Evolutionary conservation across 1,140 invertebrate genomes (phyloP), one percentile per base, ranked within the genome.

Genomic region (Pectinophora gossypiella): DNA sequence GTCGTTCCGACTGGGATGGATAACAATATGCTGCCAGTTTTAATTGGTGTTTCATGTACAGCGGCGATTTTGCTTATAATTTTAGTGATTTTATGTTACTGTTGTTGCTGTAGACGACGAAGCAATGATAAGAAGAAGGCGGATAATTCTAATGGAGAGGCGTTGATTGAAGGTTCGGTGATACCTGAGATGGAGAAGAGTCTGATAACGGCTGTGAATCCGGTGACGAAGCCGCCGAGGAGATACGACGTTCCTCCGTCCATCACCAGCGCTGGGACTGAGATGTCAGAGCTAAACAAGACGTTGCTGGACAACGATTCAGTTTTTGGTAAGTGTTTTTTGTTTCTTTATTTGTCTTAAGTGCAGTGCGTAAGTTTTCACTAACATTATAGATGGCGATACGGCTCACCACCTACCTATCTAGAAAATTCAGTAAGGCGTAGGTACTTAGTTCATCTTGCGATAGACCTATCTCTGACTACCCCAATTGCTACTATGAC

Each of bases 101-200:
- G 91, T 61, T 94, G 91, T 71, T 94, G 92, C 61, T 90, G 90
- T 48, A 88, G 89, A 12, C 86, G 90, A 5, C 72, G 80, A 22
- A 73, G 71, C 23, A 88, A 89, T 50, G 88, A 89, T 52, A 85
- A 88, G 51, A 85, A 88, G 51, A 91, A 91, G 69, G 68, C 84
- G 10, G 89, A 93, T 51, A 90, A 87, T 3, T 88, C 90, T 10
- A 91, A 91, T 47, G 90, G 91, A 22, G 89, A 89, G 64, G 91
- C 91, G 23, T 83, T 90, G 54, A 88, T 92, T 44, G 90, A 89
- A 69, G 90, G 58, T 32, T 91, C 78, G 56, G 89, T 90, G 1
- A 90, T 90, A 22, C 89, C 90, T 27, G 93, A 95, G 68, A 93
- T 94, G 88, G 93, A 95, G 62, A 96, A 95, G 73, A 94, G 93